A percentile compares a stretch with the other conserved stretches of the same genome.
phyloP scores from a whole-genome alignment of 2,888 invertebrate genomes.

The Nephrotoma flavescens region DNA sequence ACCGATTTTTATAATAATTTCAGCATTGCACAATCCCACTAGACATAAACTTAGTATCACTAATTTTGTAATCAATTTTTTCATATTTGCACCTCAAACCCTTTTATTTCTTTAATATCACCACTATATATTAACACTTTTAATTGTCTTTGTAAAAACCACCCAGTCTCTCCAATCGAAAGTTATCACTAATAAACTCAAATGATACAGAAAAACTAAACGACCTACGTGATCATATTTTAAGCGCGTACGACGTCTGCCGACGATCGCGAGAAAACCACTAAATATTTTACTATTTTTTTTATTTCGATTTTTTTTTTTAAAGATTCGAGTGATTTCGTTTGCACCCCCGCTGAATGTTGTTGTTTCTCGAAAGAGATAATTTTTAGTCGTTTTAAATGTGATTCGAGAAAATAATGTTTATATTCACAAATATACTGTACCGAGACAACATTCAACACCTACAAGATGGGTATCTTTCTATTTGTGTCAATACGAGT shows the following conservation, averaged over 20 bases:
- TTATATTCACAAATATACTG: no score
- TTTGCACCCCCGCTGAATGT: no score
- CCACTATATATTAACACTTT: no score
- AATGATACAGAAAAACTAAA: neutral
- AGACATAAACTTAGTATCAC: neutral
- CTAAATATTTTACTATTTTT: neutral
- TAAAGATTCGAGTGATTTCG: no score
- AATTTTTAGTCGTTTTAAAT: no score
- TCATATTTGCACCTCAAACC: neutral
- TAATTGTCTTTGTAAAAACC: neutral
- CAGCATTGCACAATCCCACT: neutral
- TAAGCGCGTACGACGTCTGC: neutral
- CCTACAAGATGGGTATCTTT: no score
- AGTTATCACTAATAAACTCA: neutral
- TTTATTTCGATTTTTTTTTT: neutral
- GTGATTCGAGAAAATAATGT: no score
- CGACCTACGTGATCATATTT: neutral
- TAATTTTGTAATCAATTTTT: neutral
- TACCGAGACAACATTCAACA: no score
- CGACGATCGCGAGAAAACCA: neutral
- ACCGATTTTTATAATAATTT: neutral
- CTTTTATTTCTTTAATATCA: neutral
- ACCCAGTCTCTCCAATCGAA: neutral
- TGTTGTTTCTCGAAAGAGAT: no score
- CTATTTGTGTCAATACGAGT: no score